Percentiles rank a stretch among this genome's conserved stretches.
Conservation (phyloP, 2,797 vertebrate species). For the Leucoraja ocellata region DNA sequence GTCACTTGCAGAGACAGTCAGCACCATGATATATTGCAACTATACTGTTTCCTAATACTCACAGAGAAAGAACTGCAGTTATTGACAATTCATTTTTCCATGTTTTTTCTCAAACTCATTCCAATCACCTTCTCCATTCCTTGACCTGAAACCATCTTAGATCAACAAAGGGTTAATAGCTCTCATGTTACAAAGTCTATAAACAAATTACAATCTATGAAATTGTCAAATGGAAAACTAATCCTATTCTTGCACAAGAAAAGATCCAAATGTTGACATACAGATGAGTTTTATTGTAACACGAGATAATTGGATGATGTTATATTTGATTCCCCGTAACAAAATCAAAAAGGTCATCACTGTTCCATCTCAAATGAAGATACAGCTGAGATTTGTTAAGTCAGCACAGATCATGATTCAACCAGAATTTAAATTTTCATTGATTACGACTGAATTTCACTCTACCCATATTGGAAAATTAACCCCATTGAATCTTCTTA, state of each 20-base stretch:
- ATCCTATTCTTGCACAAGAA: not conserved
- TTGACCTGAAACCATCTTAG: not conserved
- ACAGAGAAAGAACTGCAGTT: not conserved
- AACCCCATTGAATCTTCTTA: not conserved
- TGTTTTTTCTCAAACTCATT: too few species aligned
- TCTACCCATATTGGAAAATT: not conserved
- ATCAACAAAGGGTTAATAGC: not conserved
- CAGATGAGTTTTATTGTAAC: not conserved
- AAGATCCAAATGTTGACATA: not conserved
- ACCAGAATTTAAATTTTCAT: too few species aligned
- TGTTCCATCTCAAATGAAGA: not conserved
- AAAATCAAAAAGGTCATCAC: not conserved
- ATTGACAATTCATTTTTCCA: too few species aligned
- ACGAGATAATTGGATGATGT: not conserved
- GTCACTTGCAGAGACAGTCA: too few species aligned
- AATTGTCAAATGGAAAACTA: not conserved
- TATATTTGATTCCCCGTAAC: too few species aligned
- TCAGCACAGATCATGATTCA: not conserved
- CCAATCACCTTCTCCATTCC: not conserved
- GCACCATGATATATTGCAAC: not conserved
- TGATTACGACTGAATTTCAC: not conserved
- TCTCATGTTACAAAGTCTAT: not conserved
- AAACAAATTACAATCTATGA: not conserved
- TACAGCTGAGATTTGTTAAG: not conserved
- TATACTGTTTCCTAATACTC: not conserved